Percentiles rank a stretch among this genome's conserved stretches.
Evolutionary conservation across 1,140 invertebrate genomes (phyloP).

Genomic region (Vanessa atalanta): DNA sequence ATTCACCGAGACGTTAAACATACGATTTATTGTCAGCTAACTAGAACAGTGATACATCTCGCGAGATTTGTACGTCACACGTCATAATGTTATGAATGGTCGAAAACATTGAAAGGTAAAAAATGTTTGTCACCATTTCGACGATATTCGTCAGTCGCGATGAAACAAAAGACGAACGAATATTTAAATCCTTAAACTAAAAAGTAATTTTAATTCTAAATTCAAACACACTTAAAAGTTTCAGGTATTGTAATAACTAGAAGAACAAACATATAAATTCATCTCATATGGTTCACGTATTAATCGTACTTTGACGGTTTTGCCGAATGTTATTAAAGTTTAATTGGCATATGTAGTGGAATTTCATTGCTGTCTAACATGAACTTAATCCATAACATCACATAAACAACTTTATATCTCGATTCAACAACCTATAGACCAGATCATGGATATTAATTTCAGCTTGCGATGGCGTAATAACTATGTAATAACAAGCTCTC

Average conservation of each 20-base stretch:
- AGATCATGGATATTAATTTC: constrained; percentile 13
- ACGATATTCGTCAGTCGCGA: constrained; percentile 30
- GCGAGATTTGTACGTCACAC: constrained; percentile 63
- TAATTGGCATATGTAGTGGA: not conserved
- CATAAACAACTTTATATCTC: constrained; percentile 6
- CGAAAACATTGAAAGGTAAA: constrained; percentile 56
- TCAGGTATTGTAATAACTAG: no score
- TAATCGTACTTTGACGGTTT: not conserved
- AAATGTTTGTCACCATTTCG: constrained; percentile 41
- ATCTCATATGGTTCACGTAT: no score
- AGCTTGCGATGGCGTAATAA: constrained; percentile 10
- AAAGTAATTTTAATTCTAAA: not conserved
- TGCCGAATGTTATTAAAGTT: not conserved
- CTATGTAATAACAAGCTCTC: constrained; percentile 11
- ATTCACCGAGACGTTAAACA: constrained; percentile 73
- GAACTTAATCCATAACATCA: constrained; percentile 10
- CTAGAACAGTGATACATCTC: constrained; percentile 66
- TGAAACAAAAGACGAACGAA: constrained; percentile 38
- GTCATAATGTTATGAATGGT: constrained; percentile 52
- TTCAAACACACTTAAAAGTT: not conserved
- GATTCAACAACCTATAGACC: constrained; percentile 6
- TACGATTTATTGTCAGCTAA: constrained; percentile 76
- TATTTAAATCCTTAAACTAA: not conserved
- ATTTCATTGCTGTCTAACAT: constrained; percentile 1
- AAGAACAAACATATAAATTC: no score